These are phyloP conservation scores for Cactoblastis cactorum DNA, from an alignment of 2,888 invertebrate species.

Conservation along the genomic window DNA sequence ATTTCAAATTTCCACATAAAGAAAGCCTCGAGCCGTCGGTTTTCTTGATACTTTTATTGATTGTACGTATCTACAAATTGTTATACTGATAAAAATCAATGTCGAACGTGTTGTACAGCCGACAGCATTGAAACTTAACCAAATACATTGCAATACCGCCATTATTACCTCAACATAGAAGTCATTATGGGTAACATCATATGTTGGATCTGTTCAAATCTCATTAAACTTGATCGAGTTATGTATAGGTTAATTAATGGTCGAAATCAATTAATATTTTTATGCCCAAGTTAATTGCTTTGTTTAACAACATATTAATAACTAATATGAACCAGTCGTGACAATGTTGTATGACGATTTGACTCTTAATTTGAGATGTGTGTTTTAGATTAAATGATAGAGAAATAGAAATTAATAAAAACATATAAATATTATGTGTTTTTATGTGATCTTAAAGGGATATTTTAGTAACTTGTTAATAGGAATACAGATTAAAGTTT, in stretches of 20 bases:
- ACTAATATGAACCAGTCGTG: background rate
- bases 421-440: too few relatives aligned
- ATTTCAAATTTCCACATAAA: background rate
- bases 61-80: constrained; percentile 11
- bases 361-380: background rate
- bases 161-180: too few relatives aligned
- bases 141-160: too few relatives aligned
- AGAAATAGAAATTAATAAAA: too few relatives aligned
- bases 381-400: too few relatives aligned
- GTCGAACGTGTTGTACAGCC: background rate
- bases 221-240: background rate
- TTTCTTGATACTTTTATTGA: background rate
- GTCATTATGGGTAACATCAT: too few relatives aligned
- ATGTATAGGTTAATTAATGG: background rate
- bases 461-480: too few relatives aligned
- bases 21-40: background rate
- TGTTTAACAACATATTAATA: background rate
- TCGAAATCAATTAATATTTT: background rate
- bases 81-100: background rate
- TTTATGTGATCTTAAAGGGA: too few relatives aligned
- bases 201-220: background rate
- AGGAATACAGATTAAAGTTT: too few relatives aligned
- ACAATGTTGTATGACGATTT: background rate
- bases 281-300: background rate
- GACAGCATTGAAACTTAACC: too few relatives aligned